A percentile compares a stretch with the other conserved stretches of the same genome.
These are phyloP conservation scores for Petroica traversi DNA, from an alignment of 2,113 vertebrate genomes.

Conservation along the genomic window DNA sequence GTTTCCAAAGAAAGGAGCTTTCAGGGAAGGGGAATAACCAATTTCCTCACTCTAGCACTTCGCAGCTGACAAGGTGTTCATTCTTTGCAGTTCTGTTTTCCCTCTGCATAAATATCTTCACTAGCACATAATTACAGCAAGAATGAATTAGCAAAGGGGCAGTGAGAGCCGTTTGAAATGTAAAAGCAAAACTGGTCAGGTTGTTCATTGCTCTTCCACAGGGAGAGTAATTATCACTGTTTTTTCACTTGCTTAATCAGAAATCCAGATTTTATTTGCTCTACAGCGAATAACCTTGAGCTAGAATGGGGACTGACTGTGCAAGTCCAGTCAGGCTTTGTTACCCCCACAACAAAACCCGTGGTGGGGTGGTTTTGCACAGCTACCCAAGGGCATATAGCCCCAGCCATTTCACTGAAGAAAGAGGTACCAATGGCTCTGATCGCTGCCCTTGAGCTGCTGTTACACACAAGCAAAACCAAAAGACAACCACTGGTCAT, in stretches of 20 bases:
- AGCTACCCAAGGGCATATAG: fast-evolving
- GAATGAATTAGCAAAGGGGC: background rate
- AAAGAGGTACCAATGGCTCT: background rate
- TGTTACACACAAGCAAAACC: background rate
- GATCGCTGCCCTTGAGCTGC: background rate
- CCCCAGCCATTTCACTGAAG: background rate
- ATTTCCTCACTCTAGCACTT: background rate
- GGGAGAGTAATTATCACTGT: background rate
- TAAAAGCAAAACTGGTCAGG: background rate
- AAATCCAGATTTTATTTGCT: background rate
- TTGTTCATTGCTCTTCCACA: background rate
- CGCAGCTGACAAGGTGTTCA: background rate
- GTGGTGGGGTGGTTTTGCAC: background rate
- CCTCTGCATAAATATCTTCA: background rate
- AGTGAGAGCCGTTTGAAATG: background rate
- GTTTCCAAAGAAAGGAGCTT: background rate
- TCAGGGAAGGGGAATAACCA: background rate
- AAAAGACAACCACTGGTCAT: background rate
- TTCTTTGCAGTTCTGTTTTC: background rate
- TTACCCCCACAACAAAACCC: background rate
- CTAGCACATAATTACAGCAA: background rate
- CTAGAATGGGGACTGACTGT: background rate
- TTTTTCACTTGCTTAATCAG: background rate
- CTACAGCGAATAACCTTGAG: background rate
- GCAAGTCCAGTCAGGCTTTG: background rate